A percentile compares a stretch with the other conserved stretches of the same genome.
phyloP scores from a whole-genome alignment of 2,797 vertebrate genomes.

The Podarcis siculus region DNA sequence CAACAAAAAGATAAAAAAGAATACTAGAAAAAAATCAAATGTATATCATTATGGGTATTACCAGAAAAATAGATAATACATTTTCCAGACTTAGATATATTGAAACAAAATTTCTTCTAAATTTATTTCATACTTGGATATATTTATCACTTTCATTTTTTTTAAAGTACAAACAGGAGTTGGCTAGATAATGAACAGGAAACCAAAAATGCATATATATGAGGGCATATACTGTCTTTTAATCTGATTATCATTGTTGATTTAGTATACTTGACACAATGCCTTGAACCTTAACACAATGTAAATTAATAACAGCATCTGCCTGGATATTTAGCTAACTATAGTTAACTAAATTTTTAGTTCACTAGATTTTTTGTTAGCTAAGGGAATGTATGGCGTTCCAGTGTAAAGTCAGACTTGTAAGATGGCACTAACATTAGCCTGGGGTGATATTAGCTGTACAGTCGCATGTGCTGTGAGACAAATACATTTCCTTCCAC shows the following conservation, averaged over 20 bases:
- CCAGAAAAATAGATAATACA: neutral
- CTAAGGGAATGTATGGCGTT: conserved; percentile 16
- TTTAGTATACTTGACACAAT: conserved; percentile 18
- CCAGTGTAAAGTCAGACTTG: conserved; percentile 28
- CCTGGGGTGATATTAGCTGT: conserved; percentile 15
- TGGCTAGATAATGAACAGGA: conserved; percentile 21
- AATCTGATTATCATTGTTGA: conserved; percentile 47
- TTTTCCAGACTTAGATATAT: neutral
- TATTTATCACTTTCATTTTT: neutral
- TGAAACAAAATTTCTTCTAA: neutral
- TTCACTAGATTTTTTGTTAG: conserved; percentile 9
- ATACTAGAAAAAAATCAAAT: neutral
- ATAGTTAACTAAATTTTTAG: no score
- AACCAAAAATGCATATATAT: neutral
- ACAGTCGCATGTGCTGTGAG: neutral
- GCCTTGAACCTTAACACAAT: neutral
- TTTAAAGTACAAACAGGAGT: neutral
- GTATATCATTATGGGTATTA: neutral
- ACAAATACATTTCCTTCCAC: neutral
- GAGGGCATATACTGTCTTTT: neutral
- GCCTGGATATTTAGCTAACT: neutral
- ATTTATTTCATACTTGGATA: neutral
- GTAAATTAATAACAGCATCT: conserved; percentile 47
- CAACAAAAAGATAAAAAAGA: conserved; percentile 21
- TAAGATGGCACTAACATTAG: conserved; percentile 19